phyloP scores from a whole-genome alignment of 30 jellyfish, hydroid and myxozoan genomes.

The Pseudorhiza aurosa region DNA sequence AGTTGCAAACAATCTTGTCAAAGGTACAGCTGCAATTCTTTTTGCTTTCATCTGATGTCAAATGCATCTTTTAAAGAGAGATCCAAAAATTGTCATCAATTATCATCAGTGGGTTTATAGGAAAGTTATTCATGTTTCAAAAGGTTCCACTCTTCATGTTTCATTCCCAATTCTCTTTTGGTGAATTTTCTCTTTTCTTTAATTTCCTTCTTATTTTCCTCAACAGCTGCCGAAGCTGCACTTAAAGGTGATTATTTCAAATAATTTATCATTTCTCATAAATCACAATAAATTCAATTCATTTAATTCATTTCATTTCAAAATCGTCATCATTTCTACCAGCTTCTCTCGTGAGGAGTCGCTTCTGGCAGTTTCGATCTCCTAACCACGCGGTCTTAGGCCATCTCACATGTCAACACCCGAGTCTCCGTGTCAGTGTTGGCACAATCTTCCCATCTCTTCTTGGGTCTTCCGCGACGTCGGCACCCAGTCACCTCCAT shows the following conservation, averaged over 20 bases:
- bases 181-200: not conserved
- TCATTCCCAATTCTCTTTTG: not conserved
- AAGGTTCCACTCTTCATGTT: not conserved
- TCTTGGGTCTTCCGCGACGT: no score
- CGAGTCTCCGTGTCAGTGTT: no score
- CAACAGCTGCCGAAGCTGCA: slow-evolving; percentile 99
- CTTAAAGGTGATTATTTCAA: slow-evolving; percentile 70
- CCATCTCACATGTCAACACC: no score
- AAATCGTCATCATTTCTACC: no score
- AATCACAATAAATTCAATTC: no score
- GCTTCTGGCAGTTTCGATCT: no score
- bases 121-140: not conserved
- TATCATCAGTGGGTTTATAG: no score
- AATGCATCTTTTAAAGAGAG: not conserved
- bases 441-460: no score
- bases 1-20: slow-evolving; percentile 91
- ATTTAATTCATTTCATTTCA: not conserved
- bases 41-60: not conserved
- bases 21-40: slow-evolving; percentile 38
- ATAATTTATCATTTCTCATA: no score
- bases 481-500: no score
- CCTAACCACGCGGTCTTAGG: no score
- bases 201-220: not conserved
- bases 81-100: not conserved
- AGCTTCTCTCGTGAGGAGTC: no score